A percentile compares a stretch with the other conserved stretches of the same genome.
Evolutionary conservation across 2,113 vertebrate species (phyloP).

Genomic region (Colaptes auratus): DNA sequence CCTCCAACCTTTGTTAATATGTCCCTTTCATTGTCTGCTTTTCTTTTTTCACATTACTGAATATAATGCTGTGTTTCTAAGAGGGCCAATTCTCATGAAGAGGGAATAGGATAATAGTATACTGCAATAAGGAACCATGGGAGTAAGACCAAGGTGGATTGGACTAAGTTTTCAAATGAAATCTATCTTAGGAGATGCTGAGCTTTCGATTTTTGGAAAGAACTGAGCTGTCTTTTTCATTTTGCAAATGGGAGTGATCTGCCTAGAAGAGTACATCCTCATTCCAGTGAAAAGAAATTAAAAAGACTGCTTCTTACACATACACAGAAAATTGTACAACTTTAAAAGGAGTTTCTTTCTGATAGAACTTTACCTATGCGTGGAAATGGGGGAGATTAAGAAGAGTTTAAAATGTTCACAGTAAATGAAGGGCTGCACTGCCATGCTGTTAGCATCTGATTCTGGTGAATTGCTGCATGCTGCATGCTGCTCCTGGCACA

Average conservation of each 20-base stretch:
- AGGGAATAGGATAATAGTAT: not conserved
- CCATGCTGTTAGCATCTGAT: not conserved
- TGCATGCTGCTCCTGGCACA: not conserved
- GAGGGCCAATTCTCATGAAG: not conserved
- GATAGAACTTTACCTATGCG: not conserved
- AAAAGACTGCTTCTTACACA: not conserved
- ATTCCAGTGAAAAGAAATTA: not conserved
- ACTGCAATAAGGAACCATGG: not conserved
- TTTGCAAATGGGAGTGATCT: not conserved
- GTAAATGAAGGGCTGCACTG: not conserved
- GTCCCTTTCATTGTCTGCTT: not conserved
- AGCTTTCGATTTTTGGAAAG: conserved; percentile 8
- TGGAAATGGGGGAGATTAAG: not conserved
- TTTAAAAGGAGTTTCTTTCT: not conserved
- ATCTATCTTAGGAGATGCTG: not conserved
- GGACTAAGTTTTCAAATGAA: not conserved
- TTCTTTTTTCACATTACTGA: not conserved
- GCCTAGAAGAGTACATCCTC: not conserved
- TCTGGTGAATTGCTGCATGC: not conserved
- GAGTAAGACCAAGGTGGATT: not conserved
- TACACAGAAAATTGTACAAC: not conserved
- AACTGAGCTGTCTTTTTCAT: not conserved
- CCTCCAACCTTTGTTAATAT: not conserved
- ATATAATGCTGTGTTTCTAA: not conserved
- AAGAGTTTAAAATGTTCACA: not conserved